Evolutionary conservation across 92 coral and sea anemone species (phyloP).

Genomic region (Siderastrea radians): DNA sequence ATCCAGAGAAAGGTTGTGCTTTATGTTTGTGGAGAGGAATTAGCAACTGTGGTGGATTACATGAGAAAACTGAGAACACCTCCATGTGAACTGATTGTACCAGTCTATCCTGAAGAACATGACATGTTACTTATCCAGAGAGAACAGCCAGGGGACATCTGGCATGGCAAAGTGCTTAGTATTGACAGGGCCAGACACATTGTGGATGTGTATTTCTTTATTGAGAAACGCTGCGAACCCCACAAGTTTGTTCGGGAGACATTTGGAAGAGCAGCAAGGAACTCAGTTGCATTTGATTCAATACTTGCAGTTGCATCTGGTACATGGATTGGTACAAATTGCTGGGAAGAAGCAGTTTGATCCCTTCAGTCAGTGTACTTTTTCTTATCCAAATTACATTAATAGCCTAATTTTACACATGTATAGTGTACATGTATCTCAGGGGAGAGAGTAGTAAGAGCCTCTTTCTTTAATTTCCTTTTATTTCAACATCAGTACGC

Average conservation of each 20-base stretch:
- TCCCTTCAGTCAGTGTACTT: constrained; percentile 16
- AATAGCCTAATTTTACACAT: neutral
- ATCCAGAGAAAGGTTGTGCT: constrained; percentile 65
- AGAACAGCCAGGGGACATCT: constrained; percentile 50
- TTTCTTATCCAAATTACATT: too few relatives aligned
- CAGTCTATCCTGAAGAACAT: constrained; percentile 62
- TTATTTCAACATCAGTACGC: too few relatives aligned
- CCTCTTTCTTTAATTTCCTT: neutral
- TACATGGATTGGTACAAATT: constrained; percentile 61
- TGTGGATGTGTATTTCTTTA: constrained; percentile 69
- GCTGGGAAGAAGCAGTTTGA: constrained; percentile 45
- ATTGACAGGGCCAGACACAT: constrained; percentile 22
- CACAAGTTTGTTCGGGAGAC: constrained; percentile 57
- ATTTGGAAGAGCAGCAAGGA: constrained; percentile 64
- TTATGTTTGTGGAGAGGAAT: constrained; percentile 29
- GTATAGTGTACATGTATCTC: neutral
- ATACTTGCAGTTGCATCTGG: constrained; percentile 65
- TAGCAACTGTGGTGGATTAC: constrained; percentile 71
- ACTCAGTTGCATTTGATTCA: constrained; percentile 60
- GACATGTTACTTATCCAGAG: constrained; percentile 74
- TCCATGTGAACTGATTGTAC: constrained; percentile 55
- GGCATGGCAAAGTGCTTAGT: constrained; percentile 59
- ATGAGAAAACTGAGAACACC: constrained; percentile 52
- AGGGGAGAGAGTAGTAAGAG: neutral
- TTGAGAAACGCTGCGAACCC: constrained; percentile 48